Percentiles rank a stretch among this genome's conserved stretches.
phyloP scores from a whole-genome alignment of 2,797 vertebrate genomes.

The Acrossocheilus wenchowensis region DNA sequence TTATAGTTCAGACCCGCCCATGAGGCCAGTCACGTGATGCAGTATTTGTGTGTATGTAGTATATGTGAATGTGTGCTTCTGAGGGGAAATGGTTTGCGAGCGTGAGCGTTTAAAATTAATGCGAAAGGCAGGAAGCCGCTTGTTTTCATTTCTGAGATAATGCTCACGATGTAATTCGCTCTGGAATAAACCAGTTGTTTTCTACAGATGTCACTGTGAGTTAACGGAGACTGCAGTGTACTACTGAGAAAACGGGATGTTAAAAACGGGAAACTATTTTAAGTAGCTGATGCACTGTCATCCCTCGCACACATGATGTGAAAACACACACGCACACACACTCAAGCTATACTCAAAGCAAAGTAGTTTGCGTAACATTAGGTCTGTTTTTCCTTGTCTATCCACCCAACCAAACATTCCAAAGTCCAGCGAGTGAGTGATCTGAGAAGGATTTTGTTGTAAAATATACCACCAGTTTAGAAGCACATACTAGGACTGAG shows the following conservation, averaged over 20 bases:
- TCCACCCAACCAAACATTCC: slow-evolving; percentile 19
- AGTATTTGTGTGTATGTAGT: slow-evolving; percentile 50
- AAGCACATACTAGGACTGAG: background rate
- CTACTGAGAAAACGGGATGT: slow-evolving; percentile 20
- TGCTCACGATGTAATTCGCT: background rate
- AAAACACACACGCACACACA: background rate
- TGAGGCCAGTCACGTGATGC: slow-evolving; percentile 70
- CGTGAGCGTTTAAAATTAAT: slow-evolving; percentile 42
- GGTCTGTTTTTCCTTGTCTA: slow-evolving; percentile 1
- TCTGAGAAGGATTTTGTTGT: background rate
- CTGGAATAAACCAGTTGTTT: background rate
- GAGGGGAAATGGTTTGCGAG: slow-evolving; percentile 47
- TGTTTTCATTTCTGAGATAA: slow-evolving; percentile 12
- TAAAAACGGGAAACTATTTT: background rate
- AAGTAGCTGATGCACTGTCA: background rate
- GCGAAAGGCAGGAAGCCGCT: slow-evolving; percentile 44
- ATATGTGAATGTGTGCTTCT: slow-evolving; percentile 19
- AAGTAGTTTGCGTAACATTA: slow-evolving; percentile 22
- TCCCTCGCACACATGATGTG: background rate
- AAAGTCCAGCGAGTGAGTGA: slow-evolving; percentile 23
- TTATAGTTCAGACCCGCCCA: slow-evolving; percentile 72
- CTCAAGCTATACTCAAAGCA: background rate
- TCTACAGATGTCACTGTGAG: background rate
- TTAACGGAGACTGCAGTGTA: background rate
- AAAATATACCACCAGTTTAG: background rate